Evolutionary conservation across 1,140 invertebrate genomes (phyloP).

Genomic region (Zaprionus ornatus): DNA sequence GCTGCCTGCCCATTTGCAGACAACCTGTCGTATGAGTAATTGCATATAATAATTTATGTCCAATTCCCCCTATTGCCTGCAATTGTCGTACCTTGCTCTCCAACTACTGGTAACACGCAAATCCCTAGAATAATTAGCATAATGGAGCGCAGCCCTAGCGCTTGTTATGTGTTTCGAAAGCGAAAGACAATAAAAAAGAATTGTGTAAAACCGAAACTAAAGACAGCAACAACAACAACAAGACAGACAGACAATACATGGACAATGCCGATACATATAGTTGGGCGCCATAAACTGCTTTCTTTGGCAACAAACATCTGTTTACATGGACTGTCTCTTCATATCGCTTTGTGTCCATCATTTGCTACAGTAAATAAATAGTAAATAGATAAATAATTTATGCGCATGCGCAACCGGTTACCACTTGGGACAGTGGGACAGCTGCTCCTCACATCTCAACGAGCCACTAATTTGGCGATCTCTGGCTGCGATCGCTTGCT

Average conservation of each 20-base stretch:
- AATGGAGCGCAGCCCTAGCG: constrained; percentile 10
- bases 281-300: constrained; percentile 43
- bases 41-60: not conserved
- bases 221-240: not conserved
- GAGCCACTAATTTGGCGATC: constrained; percentile 57
- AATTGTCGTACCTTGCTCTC: not conserved
- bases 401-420: constrained; percentile 40
- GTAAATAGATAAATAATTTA: constrained; percentile 47
- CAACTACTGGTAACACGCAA: not conserved
- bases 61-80: not conserved
- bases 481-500: constrained; percentile 8
- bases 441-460: constrained; percentile 42
- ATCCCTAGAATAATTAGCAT: constrained; percentile 33
- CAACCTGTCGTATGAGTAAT: constrained; percentile 1
- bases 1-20: not conserved
- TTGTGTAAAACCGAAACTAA: constrained; percentile 37
- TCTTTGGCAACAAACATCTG: constrained; percentile 57
- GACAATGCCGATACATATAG: not conserved
- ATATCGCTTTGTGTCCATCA: constrained; percentile 23
- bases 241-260: constrained; percentile 7
- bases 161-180: constrained; percentile 39
- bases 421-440: constrained; percentile 3
- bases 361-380: constrained; percentile 46
- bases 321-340: constrained; percentile 36
- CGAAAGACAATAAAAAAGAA: constrained; percentile 28